These are phyloP conservation scores for Epizoanthus rinbou DNA, from an alignment of 92 coral and sea anemone species.

Conservation along the genomic window DNA sequence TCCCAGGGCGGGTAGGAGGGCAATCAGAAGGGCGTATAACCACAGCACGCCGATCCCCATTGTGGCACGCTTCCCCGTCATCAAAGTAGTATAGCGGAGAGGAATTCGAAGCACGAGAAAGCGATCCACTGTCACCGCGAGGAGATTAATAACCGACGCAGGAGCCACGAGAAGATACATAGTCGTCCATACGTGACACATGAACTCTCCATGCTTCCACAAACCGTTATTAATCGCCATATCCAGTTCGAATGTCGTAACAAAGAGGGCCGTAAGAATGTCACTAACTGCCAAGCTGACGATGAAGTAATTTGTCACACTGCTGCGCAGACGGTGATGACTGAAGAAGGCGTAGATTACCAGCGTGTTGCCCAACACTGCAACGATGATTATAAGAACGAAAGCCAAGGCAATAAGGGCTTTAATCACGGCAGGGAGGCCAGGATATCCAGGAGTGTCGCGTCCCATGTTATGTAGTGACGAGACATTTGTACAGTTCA, in stretches of 20 bases:
- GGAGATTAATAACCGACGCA: constrained; percentile 80
- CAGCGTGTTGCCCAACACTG: constrained; percentile 62
- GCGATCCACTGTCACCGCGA: constrained; percentile 87
- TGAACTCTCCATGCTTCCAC: constrained; percentile 73
- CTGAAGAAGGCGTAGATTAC: constrained; percentile 77
- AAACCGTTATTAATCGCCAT: not conserved
- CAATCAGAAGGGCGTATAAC: constrained; percentile 73
- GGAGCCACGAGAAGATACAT: constrained; percentile 76
- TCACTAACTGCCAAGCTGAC: constrained; percentile 83
- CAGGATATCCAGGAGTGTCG: not conserved
- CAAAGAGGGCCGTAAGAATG: constrained; percentile 69
- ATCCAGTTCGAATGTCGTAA: constrained; percentile 65
- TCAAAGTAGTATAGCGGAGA: constrained; percentile 75
- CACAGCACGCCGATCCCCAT: constrained; percentile 60
- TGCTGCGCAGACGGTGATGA: constrained; percentile 68
- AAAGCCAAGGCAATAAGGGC: constrained; percentile 41
- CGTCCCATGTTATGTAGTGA: not conserved
- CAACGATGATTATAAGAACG: constrained; percentile 57
- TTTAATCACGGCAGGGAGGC: constrained; percentile 15
- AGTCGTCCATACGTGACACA: constrained; percentile 77
- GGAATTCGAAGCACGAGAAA: constrained; percentile 80
- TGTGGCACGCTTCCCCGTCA: constrained; percentile 72
- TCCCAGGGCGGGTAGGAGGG: constrained; percentile 73
- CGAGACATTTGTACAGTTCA: constrained; percentile 13
- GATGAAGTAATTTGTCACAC: constrained; percentile 83